Percentiles rank a stretch among this genome's conserved stretches.
Conservation (phyloP, 2,113 vertebrate genomes). For the Pangasianodon gigas region DNA sequence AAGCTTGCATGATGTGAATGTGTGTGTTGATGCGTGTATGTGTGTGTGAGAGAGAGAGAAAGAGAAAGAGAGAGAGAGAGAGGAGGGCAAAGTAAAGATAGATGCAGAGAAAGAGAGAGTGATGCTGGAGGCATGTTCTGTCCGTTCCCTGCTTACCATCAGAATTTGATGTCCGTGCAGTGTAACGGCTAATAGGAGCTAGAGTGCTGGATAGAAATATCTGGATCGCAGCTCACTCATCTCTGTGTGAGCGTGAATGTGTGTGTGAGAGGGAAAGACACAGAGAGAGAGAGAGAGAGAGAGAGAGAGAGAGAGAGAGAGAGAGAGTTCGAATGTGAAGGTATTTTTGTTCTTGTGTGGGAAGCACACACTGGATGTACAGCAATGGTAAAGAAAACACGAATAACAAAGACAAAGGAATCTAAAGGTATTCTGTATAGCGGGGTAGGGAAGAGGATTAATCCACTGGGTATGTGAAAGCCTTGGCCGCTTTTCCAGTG, state of each 20-base stretch:
- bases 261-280: background rate
- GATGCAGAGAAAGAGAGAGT: slow-evolving; percentile 8
- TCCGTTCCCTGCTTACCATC: slow-evolving; percentile 42
- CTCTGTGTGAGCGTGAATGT: background rate
- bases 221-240: background rate
- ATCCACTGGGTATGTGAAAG: slow-evolving; percentile 68
- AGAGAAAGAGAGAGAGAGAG: background rate
- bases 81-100: slow-evolving; percentile 11
- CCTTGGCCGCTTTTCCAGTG: slow-evolving; percentile 65
- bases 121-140: slow-evolving; percentile 50
- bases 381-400: slow-evolving; percentile 23
- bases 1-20: slow-evolving; percentile 5
- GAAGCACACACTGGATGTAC: slow-evolving; percentile 31
- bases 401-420: slow-evolving; percentile 17
- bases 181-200: slow-evolving; percentile 23
- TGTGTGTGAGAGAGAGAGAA: background rate
- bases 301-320: slow-evolving; percentile 5
- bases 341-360: slow-evolving; percentile 40
- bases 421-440: background rate
- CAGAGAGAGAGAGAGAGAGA: background rate
- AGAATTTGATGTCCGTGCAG: slow-evolving; percentile 43
- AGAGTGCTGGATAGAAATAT: slow-evolving; percentile 15
- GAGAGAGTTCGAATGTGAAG: slow-evolving; percentile 34
- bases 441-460: slow-evolving; percentile 68
- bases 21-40: background rate